phyloP scores from a whole-genome alignment of 2,113 vertebrate genomes.

The Probosciger aterrimus region DNA sequence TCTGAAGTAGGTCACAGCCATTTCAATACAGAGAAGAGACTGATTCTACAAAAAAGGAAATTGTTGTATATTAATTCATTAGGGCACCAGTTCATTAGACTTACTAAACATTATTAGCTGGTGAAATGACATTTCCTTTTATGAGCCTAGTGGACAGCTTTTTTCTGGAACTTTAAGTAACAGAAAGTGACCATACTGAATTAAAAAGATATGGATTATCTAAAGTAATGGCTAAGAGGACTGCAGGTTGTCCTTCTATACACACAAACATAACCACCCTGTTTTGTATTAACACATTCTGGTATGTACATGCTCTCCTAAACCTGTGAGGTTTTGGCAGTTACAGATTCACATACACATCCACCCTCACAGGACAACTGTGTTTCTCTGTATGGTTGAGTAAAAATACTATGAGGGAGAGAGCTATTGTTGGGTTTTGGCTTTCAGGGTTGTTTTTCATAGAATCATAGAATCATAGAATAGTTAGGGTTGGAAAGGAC shows the following conservation, averaged over 20 bases:
- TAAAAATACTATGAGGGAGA: neutral
- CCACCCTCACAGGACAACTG: neutral
- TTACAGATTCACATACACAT: neutral
- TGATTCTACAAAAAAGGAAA: neutral
- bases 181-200: neutral
- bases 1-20: neutral
- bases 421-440: neutral
- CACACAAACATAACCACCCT: neutral
- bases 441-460: neutral
- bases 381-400: neutral
- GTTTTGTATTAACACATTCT: neutral
- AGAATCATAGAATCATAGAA: too few species aligned
- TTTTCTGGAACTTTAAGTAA: neutral
- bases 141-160: neutral
- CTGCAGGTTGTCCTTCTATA: neutral
- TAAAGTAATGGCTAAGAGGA: neutral
- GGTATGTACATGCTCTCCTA: neutral
- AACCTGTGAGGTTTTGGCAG: neutral
- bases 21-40: neutral
- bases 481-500: too few species aligned
- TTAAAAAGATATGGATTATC: neutral
- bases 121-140: neutral
- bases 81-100: neutral
- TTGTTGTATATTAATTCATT: neutral
- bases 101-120: neutral